Base-by-base conservation (phyloP, 2,113 vertebrate genomes). In the Atractosteus spatula region DNA sequence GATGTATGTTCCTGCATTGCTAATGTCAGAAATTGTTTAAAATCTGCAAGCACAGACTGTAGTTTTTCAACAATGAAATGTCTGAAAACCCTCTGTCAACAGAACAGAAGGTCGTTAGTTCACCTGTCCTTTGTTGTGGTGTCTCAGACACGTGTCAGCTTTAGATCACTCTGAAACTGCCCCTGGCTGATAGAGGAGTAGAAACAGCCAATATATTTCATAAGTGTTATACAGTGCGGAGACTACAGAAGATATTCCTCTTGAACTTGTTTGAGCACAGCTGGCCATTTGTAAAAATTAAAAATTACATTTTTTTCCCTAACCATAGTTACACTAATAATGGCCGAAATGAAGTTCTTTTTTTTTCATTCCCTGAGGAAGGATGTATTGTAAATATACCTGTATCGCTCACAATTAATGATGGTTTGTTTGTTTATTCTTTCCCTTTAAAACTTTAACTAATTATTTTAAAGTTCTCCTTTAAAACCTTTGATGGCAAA, bases 71-170 rank as follows among this genome's bases (percentile, higher is more conserved):
- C 76, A 17, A 68, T 78, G 77, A 73, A 42, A 8, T 41, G 29
- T 51, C 47, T 51, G 2, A 5, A 41, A 7, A 5, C 63, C 4
- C 4, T 65, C 29, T 42, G 63, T 65, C 11, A 64, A 64, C 62
- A 41, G 17, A 16, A 3, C 16, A 41, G 64, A 16, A 81, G 47
- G 47, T 51, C 47, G 8, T 51, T 51, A 51, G 47, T 51, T 51
- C 47, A 51, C 47, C 47, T 51, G 8, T 51, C 1, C 74, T 84
- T 84, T 87, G 78, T 85, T 88, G 83, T 85, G 81, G 84, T 81
- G 76, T 81, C 68, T 74, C 66, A 83, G 85, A 85, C 87, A 77
- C 79, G 82, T 83, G 82, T 86, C 17, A 56, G 62, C 67, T 71
- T 8, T 64, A 45, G 13, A 55, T 47, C 66, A 56, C 41, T 69